Percentiles rank a stretch among this genome's conserved stretches.
phyloP scores from a whole-genome alignment of 2,113 vertebrate genomes.

The Mormyrus iriodes region DNA sequence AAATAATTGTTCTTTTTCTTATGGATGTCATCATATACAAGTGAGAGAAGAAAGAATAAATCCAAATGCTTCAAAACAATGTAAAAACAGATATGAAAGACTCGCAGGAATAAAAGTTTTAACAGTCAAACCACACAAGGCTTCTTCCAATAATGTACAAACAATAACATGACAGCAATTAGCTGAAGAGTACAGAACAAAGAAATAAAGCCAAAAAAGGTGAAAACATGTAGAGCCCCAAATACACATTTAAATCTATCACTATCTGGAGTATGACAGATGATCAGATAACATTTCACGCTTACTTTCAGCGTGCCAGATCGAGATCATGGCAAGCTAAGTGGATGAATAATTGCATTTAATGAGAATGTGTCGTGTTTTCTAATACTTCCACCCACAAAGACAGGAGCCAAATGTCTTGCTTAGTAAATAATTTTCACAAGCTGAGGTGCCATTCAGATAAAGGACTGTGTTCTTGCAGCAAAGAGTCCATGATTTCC shows the following conservation, averaged over 20 bases:
- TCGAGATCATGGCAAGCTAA: not conserved
- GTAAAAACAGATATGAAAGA: not conserved
- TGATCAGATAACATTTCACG: not conserved
- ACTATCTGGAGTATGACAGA: not conserved
- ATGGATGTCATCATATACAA: not conserved
- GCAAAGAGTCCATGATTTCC: not conserved
- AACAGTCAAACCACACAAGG: not conserved
- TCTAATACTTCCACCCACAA: not conserved
- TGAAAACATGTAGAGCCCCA: not conserved
- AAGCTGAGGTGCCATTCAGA: not conserved
- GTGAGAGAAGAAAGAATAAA: not conserved
- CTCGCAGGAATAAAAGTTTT: not conserved
- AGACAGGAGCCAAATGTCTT: conserved; percentile 1
- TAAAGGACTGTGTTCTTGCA: not conserved
- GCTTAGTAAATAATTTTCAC: not conserved
- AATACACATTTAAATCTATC: not conserved
- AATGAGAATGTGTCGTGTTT: not conserved
- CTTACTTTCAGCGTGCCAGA: not conserved
- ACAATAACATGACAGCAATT: not conserved
- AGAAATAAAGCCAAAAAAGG: not conserved
- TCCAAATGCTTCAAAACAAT: not conserved
- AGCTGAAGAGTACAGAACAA: not conserved
- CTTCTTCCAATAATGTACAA: not conserved
- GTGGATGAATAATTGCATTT: not conserved
- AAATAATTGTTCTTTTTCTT: not conserved